Conservation (phyloP, 2,113 vertebrate genomes). For the Brachypteracias leptosomus region DNA sequence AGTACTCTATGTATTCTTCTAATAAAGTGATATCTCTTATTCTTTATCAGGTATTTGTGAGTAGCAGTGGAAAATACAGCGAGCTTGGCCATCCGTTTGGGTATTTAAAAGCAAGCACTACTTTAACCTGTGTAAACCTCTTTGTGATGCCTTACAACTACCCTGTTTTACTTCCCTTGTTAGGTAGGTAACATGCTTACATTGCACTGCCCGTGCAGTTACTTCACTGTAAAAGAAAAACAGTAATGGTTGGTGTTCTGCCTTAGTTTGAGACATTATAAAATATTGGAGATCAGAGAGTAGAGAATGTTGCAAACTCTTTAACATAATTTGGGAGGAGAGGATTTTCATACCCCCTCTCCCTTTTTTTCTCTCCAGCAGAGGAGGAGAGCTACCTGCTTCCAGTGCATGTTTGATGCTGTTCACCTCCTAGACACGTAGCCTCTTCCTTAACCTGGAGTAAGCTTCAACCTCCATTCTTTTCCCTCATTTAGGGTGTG, state of each 20-base stretch:
- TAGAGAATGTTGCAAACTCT: slow-evolving; percentile 69
- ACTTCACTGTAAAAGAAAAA: slow-evolving; percentile 32
- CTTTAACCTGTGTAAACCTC: slow-evolving; percentile 85
- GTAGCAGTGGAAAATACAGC: slow-evolving; percentile 83
- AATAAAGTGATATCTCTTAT: slow-evolving; percentile 2
- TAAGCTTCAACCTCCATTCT: slow-evolving; percentile 66
- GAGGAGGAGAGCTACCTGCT: slow-evolving; percentile 63
- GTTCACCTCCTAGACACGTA: slow-evolving; percentile 72
- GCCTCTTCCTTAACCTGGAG: slow-evolving; percentile 76
- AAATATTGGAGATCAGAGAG: slow-evolving; percentile 56
- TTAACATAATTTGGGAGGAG: slow-evolving; percentile 60
- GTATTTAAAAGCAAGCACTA: slow-evolving; percentile 85
- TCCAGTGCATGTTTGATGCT: slow-evolving; percentile 72
- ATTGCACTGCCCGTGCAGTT: neutral
- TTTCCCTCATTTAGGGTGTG: slow-evolving; percentile 69
- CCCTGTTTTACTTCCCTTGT: slow-evolving; percentile 81
- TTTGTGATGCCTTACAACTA: slow-evolving; percentile 90
- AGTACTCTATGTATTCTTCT: neutral
- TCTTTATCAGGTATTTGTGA: slow-evolving; percentile 80
- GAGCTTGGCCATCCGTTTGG: slow-evolving; percentile 83
- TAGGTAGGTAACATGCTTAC: slow-evolving; percentile 74
- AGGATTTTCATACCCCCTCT: slow-evolving; percentile 68
- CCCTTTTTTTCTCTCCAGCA: slow-evolving; percentile 72
- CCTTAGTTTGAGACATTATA: slow-evolving; percentile 50
- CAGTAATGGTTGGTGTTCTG: slow-evolving; percentile 23